Percentiles rank a stretch among this genome's conserved stretches.
Conservation (phyloP, 2,797 vertebrate species). For the Poliocrania exsul region DNA sequence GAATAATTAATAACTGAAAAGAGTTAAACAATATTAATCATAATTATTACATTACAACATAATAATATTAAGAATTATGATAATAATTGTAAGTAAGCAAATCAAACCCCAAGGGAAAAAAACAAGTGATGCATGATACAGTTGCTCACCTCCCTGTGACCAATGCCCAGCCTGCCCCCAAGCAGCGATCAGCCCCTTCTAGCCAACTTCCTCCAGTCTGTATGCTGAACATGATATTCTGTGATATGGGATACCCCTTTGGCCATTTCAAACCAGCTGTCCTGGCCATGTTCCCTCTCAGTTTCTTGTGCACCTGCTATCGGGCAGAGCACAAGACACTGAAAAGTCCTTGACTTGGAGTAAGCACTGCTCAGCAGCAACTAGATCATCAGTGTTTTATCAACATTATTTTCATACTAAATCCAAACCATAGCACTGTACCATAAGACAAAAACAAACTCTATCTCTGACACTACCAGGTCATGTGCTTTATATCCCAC, state of each 20-base stretch:
- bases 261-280: not conserved
- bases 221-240: rapidly evolving
- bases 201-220: not conserved
- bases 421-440: not conserved
- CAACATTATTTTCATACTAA: not conserved
- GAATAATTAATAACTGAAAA: not conserved
- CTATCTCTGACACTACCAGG: not conserved
- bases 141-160: too few relatives aligned
- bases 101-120: not conserved
- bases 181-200: not conserved
- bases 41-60: not conserved
- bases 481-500: rapidly evolving
- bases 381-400: not conserved
- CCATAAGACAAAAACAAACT: not conserved
- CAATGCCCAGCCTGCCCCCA: not conserved
- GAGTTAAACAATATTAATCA: not conserved
- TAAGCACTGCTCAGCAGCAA: not conserved
- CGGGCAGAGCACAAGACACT: not conserved
- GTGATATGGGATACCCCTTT: rapidly evolving
- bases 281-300: not conserved
- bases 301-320: not conserved
- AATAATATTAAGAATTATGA: too few relatives aligned
- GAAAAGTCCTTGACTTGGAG: not conserved
- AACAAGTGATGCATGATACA: not conserved
- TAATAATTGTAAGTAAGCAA: not conserved